phyloP scores from a whole-genome alignment of 2,888 invertebrate genomes.

The Cerastis leucographa region DNA sequence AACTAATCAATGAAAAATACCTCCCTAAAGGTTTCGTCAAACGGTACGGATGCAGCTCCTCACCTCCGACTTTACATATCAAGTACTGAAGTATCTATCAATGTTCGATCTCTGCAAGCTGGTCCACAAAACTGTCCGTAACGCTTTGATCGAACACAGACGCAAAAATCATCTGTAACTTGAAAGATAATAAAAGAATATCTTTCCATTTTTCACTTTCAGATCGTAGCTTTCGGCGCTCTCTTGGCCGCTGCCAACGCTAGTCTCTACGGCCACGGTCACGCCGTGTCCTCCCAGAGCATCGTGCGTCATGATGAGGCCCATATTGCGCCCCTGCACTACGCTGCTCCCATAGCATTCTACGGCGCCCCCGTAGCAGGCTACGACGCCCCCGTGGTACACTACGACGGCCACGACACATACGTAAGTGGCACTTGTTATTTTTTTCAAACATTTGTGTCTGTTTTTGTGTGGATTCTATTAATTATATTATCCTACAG shows the following conservation, averaged over 20 bases:
- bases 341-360: conserved; percentile 63
- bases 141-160: neutral
- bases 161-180: neutral
- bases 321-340: conserved; percentile 44
- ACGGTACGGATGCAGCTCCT: neutral
- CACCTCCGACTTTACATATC: neutral
- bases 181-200: neutral
- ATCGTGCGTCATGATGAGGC: conserved; percentile 66
- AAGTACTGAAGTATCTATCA: neutral
- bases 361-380: conserved; percentile 71
- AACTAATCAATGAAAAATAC: neutral
- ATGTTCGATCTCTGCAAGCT: neutral
- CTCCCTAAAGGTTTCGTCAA: neutral
- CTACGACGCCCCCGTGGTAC: conserved; percentile 61
- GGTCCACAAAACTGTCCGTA: neutral
- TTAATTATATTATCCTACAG: conserved; percentile 60
- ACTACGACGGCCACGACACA: conserved; percentile 71
- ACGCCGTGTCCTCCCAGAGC: conserved; percentile 64
- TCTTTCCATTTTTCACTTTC: conserved; percentile 4
- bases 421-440: conserved; percentile 67
- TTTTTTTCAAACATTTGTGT: no score
- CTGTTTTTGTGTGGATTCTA: no score
- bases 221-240: conserved; percentile 64
- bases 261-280: conserved; percentile 68
- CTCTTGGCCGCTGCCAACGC: conserved; percentile 77